These are phyloP conservation scores for Andricus grossulariae DNA, from an alignment of 1,140 invertebrate species.

Conservation along the genomic window DNA sequence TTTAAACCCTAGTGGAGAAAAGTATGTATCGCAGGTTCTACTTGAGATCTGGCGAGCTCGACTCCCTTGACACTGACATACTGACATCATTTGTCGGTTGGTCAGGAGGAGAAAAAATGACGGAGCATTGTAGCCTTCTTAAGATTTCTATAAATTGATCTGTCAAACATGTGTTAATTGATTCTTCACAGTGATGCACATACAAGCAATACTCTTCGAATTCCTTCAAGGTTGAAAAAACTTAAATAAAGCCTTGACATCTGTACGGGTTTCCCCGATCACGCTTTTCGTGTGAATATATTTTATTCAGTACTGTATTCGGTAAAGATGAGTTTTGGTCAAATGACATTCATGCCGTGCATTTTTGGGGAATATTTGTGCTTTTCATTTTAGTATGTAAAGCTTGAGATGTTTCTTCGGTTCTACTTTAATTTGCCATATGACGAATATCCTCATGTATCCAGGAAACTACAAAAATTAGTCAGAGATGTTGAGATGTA, in stretches of 20 bases:
- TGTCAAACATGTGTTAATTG: not conserved
- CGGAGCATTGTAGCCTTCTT: constrained; percentile 51
- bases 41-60: constrained; percentile 58
- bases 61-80: constrained; percentile 71
- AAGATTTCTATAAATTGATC: constrained; percentile 39
- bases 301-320: too few species aligned
- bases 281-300: too few species aligned
- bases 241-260: too few species aligned
- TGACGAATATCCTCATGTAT: not conserved
- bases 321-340: too few species aligned
- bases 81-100: constrained; percentile 65
- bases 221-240: too few species aligned
- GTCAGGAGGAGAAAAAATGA: constrained; percentile 53
- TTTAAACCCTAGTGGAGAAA: constrained; percentile 1
- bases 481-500: not conserved
- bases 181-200: not conserved
- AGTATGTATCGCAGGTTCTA: not conserved
- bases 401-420: too few species aligned
- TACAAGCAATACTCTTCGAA: too few species aligned
- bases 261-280: too few species aligned
- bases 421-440: too few species aligned
- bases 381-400: too few species aligned
- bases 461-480: not conserved
- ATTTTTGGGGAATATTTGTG: too few species aligned
- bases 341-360: too few species aligned